Evolutionary conservation across 1,140 invertebrate species (phyloP).

Genomic region (Vanessa tameamea): DNA sequence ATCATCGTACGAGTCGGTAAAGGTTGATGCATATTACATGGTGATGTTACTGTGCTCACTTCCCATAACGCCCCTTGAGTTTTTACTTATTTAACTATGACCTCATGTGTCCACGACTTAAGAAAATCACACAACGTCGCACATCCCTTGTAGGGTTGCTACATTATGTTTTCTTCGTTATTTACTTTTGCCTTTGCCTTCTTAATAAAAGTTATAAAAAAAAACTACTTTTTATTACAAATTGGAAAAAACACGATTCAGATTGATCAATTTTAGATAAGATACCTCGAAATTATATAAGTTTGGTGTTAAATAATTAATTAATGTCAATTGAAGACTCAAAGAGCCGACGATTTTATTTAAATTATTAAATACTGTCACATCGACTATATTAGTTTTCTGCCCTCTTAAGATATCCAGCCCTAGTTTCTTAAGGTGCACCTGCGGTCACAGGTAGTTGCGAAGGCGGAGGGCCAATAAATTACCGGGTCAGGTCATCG

Average conservation of each 20-base stretch:
- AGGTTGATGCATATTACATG: slow-evolving; percentile 68
- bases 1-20: slow-evolving; percentile 70
- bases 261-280: too few relatives aligned
- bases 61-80: slow-evolving; percentile 81
- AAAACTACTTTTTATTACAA: too few relatives aligned
- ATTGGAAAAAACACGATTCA: too few relatives aligned
- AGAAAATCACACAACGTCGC: slow-evolving; percentile 75
- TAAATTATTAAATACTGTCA: neutral
- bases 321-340: too few relatives aligned
- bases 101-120: slow-evolving; percentile 79
- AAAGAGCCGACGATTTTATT: neutral
- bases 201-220: neutral
- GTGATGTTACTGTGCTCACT: slow-evolving; percentile 79
- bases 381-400: too few relatives aligned
- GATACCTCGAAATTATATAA: too few relatives aligned
- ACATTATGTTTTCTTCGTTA: slow-evolving; percentile 8
- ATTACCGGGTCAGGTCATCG: slow-evolving; percentile 75
- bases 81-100: slow-evolving; percentile 80
- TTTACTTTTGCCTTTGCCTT: neutral
- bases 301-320: too few relatives aligned
- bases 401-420: slow-evolving; percentile 30
- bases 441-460: slow-evolving; percentile 71
- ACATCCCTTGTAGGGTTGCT: slow-evolving; percentile 51
- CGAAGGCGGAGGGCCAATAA: slow-evolving; percentile 68
- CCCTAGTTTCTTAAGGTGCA: slow-evolving; percentile 71